Percentiles rank a stretch among this genome's conserved stretches.
These are phyloP conservation scores for Papilio dardanus DNA, from an alignment of 1,140 invertebrate genomes.

Conservation along the genomic window DNA sequence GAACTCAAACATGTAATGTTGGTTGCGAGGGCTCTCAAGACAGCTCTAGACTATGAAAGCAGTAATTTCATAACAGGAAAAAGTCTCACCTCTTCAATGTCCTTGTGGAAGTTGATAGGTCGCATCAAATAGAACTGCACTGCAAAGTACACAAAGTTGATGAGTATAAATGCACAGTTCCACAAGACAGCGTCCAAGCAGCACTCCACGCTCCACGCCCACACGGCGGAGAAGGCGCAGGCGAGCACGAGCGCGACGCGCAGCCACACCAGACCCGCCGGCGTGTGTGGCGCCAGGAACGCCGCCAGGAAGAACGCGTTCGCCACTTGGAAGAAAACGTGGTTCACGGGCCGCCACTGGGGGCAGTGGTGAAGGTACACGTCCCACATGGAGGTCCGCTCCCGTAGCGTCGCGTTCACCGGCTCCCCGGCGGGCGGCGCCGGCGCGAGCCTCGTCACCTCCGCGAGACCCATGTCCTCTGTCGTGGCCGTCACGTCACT, in stretches of 20 bases:
- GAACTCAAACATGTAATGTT: no score
- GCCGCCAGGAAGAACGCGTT: slow-evolving; percentile 92
- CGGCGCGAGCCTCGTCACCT: slow-evolving; percentile 58
- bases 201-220: slow-evolving; percentile 93
- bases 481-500: slow-evolving; percentile 60
- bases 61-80: no score
- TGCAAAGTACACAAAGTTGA: slow-evolving; percentile 92
- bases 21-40: no score
- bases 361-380: slow-evolving; percentile 82
- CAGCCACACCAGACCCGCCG: slow-evolving; percentile 91
- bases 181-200: slow-evolving; percentile 93
- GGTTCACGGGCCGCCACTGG: slow-evolving; percentile 85
- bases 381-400: slow-evolving; percentile 74
- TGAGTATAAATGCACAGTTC: slow-evolving; percentile 91
- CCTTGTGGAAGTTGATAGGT: slow-evolving; percentile 92
- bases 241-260: slow-evolving; percentile 89
- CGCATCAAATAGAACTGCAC: slow-evolving; percentile 91
- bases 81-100: slow-evolving; percentile 89
- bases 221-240: slow-evolving; percentile 89
- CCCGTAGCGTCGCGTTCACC: slow-evolving; percentile 72
- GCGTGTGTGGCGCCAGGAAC: slow-evolving; percentile 90
- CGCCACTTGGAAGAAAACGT: slow-evolving; percentile 92
- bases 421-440: slow-evolving; percentile 55
- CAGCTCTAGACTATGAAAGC: neutral
- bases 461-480: slow-evolving; percentile 66